A percentile compares a stretch with the other conserved stretches of the same genome.
These are phyloP conservation scores for Ctenosaura bakeri DNA, from an alignment of 2,797 vertebrate species.

Conservation along the genomic window DNA sequence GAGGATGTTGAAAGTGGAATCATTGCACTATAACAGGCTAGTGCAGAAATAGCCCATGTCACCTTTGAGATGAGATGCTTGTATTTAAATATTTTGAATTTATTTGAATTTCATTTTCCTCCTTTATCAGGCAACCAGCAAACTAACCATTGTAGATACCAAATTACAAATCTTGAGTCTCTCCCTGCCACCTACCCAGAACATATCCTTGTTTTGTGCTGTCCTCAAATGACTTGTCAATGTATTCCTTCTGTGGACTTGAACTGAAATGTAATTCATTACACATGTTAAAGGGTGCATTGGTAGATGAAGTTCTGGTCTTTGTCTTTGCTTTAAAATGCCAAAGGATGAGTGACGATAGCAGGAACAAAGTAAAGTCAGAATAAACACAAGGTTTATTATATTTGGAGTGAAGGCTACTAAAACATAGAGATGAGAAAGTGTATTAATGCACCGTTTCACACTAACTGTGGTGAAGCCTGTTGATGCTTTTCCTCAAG, in stretches of 20 bases:
- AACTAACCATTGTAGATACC: neutral
- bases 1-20: no score
- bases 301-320: neutral
- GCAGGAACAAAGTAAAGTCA: slow-evolving; percentile 52
- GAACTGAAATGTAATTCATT: slow-evolving; percentile 25
- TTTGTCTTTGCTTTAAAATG: slow-evolving; percentile 57
- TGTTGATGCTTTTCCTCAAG: neutral
- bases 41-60: no score
- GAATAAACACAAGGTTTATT: slow-evolving; percentile 69
- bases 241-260: slow-evolving; percentile 32
- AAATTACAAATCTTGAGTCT: neutral
- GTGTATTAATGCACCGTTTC: slow-evolving; percentile 38
- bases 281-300: neutral
- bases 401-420: neutral
- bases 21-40: no score
- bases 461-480: neutral
- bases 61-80: slow-evolving; percentile 49
- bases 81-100: neutral
- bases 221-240: slow-evolving; percentile 40
- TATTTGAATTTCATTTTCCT: neutral
- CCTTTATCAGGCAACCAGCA: neutral
- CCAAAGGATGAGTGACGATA: slow-evolving; percentile 54
- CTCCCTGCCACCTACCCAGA: neutral
- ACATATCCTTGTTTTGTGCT: neutral
- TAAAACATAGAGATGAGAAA: neutral